Conservation (phyloP, 2,113 vertebrate species). For the Mormyrus iriodes region DNA sequence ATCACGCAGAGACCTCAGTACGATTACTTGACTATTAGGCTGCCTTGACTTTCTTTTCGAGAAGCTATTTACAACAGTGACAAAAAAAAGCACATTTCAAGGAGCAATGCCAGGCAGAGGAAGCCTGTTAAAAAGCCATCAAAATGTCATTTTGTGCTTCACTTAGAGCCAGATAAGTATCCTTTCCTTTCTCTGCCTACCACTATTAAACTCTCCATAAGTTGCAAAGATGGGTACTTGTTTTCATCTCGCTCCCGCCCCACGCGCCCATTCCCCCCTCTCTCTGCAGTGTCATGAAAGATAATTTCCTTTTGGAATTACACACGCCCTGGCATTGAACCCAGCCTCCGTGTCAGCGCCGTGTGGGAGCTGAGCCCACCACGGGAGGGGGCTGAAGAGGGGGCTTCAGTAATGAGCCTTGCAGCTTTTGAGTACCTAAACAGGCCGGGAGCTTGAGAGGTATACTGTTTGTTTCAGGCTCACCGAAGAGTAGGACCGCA, state of each 20-base stretch:
- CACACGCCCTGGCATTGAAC: slow-evolving; percentile 53
- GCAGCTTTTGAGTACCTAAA: background rate
- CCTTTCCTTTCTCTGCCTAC: slow-evolving; percentile 41
- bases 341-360: slow-evolving; percentile 55
- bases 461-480: background rate
- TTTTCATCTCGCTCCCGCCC: slow-evolving; percentile 34
- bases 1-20: slow-evolving; percentile 28
- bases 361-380: slow-evolving; percentile 50
- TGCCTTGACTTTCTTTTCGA: slow-evolving; percentile 40
- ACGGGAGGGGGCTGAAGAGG: slow-evolving; percentile 23
- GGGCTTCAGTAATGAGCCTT: background rate
- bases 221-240: slow-evolving; percentile 32
- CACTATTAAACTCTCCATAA: slow-evolving; percentile 50
- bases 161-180: slow-evolving; percentile 43
- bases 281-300: slow-evolving; percentile 56
- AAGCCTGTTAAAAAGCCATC: slow-evolving; percentile 56
- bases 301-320: slow-evolving; percentile 69
- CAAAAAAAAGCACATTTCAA: slow-evolving; percentile 30
- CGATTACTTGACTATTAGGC: slow-evolving; percentile 47
- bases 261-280: slow-evolving; percentile 33
- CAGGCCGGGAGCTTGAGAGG: background rate
- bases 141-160: slow-evolving; percentile 52
- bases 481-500: background rate
- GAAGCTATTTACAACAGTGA: slow-evolving; percentile 39
- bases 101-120: slow-evolving; percentile 57